These are phyloP conservation scores for Drosophila glabriapex DNA, from an alignment of 2,888 invertebrate species.

Conservation along the genomic window DNA sequence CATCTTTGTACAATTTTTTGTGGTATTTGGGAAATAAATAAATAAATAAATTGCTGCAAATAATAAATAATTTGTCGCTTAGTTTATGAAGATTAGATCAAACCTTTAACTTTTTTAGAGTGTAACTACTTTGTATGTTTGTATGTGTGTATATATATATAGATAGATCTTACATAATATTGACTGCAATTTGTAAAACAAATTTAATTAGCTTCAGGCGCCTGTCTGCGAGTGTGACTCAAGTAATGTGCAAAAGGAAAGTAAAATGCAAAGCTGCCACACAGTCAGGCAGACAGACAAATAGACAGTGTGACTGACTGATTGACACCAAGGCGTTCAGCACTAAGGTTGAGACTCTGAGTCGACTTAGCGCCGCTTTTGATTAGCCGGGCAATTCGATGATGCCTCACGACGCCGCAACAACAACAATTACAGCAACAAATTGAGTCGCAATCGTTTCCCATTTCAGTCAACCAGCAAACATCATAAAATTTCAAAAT, in stretches of 20 bases:
- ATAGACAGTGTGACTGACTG: constrained; percentile 6
- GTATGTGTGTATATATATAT: neutral
- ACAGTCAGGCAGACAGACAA: constrained; percentile 5
- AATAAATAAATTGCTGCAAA: neutral
- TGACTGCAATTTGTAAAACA: constrained; percentile 56
- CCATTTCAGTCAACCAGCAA: constrained; percentile 27
- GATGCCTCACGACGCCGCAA: constrained; percentile 3
- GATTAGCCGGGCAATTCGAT: constrained; percentile 41
- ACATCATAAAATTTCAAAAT: constrained; percentile 53
- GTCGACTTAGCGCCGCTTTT: constrained; percentile 35
- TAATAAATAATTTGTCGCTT: neutral
- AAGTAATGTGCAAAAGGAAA: constrained; percentile 50
- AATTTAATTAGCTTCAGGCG: constrained; percentile 59
- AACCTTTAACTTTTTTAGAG: neutral
- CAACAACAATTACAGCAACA: constrained; percentile 8
- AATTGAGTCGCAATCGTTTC: constrained; percentile 31
- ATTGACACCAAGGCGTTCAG: constrained; percentile 23
- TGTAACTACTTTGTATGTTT: neutral
- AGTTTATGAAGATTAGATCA: neutral
- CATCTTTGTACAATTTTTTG: too few species aligned
- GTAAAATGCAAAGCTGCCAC: constrained; percentile 38
- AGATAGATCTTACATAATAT: constrained; percentile 43
- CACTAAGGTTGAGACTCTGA: constrained; percentile 37
- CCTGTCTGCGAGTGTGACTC: constrained; percentile 35
- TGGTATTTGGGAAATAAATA: neutral